A percentile compares a stretch with the other conserved stretches of the same genome.
These are phyloP conservation scores for Loripinus fragilis DNA, from an alignment of 2,888 invertebrate genomes.

Conservation along the genomic window DNA sequence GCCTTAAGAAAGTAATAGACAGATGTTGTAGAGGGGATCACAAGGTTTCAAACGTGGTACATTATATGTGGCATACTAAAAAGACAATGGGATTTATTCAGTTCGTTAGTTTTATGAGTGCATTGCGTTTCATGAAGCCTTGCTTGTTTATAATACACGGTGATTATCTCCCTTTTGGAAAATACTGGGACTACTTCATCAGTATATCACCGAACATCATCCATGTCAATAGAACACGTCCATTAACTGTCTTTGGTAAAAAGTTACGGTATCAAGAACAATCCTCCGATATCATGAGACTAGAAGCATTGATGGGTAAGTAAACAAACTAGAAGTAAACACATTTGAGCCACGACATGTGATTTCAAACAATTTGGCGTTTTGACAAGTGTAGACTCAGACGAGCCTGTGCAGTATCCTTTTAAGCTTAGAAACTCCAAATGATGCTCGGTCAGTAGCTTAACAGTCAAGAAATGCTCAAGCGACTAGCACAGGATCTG, in stretches of 20 bases:
- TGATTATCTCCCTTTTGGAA: conserved; percentile 56
- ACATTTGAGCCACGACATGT: no score
- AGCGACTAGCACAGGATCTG: no score
- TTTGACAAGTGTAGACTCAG: no score
- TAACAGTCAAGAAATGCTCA: no score
- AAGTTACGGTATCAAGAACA: conserved; percentile 59
- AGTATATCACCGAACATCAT: conserved; percentile 62
- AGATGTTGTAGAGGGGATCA: conserved; percentile 44
- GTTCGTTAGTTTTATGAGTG: conserved; percentile 62
- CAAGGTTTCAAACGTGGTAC: conserved; percentile 59
- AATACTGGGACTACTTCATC: conserved; percentile 65
- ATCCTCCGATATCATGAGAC: conserved; percentile 64
- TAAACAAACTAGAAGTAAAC: no score
- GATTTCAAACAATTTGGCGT: no score
- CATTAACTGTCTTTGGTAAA: conserved; percentile 56
- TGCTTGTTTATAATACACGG: conserved; percentile 67
- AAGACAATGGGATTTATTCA: conserved; percentile 48
- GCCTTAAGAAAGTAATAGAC: conserved; percentile 48
- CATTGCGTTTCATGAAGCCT: conserved; percentile 57
- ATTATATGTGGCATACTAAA: conserved; percentile 59
- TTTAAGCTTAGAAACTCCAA: no score
- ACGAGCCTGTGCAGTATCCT: no score
- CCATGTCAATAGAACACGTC: conserved; percentile 50
- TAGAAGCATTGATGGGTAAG: conserved; percentile 62
- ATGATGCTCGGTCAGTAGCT: no score